Evolutionary conservation across 1,140 invertebrate species (phyloP), one percentile per base, ranked within the genome.

Genomic region (Drosophila biarmipes): DNA sequence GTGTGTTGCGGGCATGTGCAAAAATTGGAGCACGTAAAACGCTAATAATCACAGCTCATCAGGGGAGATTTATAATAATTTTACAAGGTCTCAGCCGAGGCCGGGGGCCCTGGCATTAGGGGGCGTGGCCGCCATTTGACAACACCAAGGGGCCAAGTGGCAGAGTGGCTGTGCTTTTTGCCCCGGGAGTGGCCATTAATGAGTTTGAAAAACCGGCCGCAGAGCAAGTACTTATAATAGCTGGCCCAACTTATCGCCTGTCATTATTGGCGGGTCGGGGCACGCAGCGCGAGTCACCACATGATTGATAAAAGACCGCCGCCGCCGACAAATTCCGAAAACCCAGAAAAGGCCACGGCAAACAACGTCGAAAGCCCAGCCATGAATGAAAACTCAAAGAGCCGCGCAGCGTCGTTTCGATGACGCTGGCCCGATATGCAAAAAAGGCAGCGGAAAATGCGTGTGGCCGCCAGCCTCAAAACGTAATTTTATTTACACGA

Each of bases 31-130:
- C 84, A 87, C 71, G 75, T 89, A 87, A 80, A 77, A 87, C 80
- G 84, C 73, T 87, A 79, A 87, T 89, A 87, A 87, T 87, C 84
- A 80, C 84, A 87, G 84, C 84, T 87, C 84, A 87, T 87, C 84
- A 89, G 78, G 67, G 66, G 51, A 87, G 84, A 87, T 87, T 87
- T 87, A 87, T 89, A 87, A 87, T 87, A 84, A 87, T 89, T 89
- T 82, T 80, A 89, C 79, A 76, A 84, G 59, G 64, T 56, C 61
- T 12, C 59, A 29, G 45, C 45, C 46, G 40, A 34, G 51, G 45
- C 67, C 55, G 49, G 11, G 40, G 78, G 82, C 78, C 57, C 62
- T 69, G 69, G 82, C 84, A 86, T 86, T 86, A 79, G 82, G 79
- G 79, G 81, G 82, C 73, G 82, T 86, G 78, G 51, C 69, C 56